Conservation (phyloP, 2,113 vertebrate species). For the Oreochromis aureus region DNA sequence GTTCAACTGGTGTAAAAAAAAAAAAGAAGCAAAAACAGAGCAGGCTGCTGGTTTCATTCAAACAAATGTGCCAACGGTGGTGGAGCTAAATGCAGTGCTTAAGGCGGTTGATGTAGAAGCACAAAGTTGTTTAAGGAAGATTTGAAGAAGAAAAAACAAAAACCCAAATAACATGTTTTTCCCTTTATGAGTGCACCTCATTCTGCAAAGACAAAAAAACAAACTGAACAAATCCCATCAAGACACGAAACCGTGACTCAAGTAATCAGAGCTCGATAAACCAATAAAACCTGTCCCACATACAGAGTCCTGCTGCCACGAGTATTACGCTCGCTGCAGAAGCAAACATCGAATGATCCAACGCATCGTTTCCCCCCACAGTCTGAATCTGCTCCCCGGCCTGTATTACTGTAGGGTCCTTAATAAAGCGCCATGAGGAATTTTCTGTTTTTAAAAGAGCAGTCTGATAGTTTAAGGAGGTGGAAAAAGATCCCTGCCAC, state of each 20-base stretch:
- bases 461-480: not conserved
- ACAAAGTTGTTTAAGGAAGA: not conserved
- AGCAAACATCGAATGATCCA: not conserved
- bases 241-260: not conserved
- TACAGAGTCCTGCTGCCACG: not conserved
- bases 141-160: not conserved
- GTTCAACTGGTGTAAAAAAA: not conserved
- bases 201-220: not conserved
- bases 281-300: not conserved
- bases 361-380: rapidly evolving
- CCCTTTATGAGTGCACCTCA: not conserved
- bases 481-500: rapidly evolving
- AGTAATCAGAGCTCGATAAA: rapidly evolving
- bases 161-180: not conserved
- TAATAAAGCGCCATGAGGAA: not conserved
- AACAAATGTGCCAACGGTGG: not conserved
- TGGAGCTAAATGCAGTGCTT: not conserved
- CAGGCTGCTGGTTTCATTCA: constrained; percentile 1
- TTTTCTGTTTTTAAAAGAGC: not conserved
- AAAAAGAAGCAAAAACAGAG: not conserved
- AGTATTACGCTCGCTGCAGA: not conserved
- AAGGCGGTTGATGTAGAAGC: not conserved
- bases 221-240: not conserved
- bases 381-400: not conserved
- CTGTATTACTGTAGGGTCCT: not conserved